Conservation (phyloP, 2,113 vertebrate species). For the Equus quagga region DNA sequence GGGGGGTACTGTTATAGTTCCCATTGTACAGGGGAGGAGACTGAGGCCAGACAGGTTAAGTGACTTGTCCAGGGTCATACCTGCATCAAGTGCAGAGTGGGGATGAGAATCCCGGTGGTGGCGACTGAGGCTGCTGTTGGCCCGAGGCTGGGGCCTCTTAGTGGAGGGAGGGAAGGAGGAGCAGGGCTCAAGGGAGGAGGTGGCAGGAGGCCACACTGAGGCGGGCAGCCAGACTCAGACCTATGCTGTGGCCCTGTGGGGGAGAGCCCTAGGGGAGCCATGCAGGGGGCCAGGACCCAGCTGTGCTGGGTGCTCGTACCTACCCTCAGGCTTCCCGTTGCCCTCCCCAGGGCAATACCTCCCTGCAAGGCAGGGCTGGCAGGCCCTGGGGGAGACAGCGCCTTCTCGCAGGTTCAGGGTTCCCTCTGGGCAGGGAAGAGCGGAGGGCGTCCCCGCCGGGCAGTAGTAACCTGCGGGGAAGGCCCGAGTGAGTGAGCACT, state of each 20-base stretch:
- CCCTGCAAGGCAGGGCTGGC: constrained; percentile 91
- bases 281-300: background rate
- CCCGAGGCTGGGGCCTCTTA: background rate
- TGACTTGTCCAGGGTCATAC: background rate
- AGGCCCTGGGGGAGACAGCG: constrained; percentile 85
- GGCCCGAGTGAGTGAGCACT: background rate
- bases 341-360: constrained; percentile 90
- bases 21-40: background rate
- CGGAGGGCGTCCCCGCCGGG: constrained; percentile 83
- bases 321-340: constrained; percentile 91
- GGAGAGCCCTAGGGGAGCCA: background rate
- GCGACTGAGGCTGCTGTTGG: background rate
- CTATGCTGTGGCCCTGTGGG: background rate
- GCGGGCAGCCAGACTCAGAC: background rate
- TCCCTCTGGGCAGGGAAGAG: constrained; percentile 91
- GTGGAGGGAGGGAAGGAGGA: background rate
- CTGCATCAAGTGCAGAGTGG: rapidly evolving
- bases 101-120: background rate
- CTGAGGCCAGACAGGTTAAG: background rate
- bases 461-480: constrained; percentile 91
- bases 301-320: background rate
- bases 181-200: background rate
- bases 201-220: background rate
- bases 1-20: no score
- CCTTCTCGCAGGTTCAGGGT: constrained; percentile 88